Evolutionary conservation across 2,888 invertebrate genomes (phyloP), one percentile per base, ranked within the genome.

Genomic region (Acrocyrtus sp.): DNA sequence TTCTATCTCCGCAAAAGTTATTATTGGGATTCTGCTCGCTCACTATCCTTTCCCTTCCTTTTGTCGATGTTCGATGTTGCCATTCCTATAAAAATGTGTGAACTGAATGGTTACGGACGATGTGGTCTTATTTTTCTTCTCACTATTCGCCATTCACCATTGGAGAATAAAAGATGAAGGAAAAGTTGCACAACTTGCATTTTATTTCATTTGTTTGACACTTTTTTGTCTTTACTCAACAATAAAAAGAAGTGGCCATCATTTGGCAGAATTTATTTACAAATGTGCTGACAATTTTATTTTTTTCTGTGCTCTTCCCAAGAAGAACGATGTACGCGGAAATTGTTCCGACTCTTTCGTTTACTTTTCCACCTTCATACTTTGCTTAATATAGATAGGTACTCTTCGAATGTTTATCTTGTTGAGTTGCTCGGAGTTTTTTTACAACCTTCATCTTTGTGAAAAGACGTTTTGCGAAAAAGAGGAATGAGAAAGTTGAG

Each of bases 121-220:
- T 34, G 34, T 34, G 34, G 34, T 5, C 34, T 34, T 5, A 34
- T 34, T 5, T 34, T 34, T 8, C 34, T 34, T 34, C 34, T 8
- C 19, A 27, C 22, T 48, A 21, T 51, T 27, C n/a, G 4, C 12
- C 51, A 26, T 48, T n/a, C n/a, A 45, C 45, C 5, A 21, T 47
- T n/a, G 10, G 2, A 47, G 17, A 17, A 47, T 6, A 22, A 51
- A 15, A 34, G 19, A 21, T 27, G 19, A n/a, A 45, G 22, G 48
- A 24, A 62, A 60, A 58, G 53, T 58, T 68, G 51, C 60, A 29
- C 19, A 68, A 60, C 68, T 60, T 60, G 68, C 68, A 68, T 53
- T 68, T 68, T 68, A 68, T 68, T 60, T 53, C 60, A 68, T 68
- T 68, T 68, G 68, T 60, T 68, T 60, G 58, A 53, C 60, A 60